Evolutionary conservation across 2,888 invertebrate species (phyloP).

Genomic region (Platycheirus albimanus): DNA sequence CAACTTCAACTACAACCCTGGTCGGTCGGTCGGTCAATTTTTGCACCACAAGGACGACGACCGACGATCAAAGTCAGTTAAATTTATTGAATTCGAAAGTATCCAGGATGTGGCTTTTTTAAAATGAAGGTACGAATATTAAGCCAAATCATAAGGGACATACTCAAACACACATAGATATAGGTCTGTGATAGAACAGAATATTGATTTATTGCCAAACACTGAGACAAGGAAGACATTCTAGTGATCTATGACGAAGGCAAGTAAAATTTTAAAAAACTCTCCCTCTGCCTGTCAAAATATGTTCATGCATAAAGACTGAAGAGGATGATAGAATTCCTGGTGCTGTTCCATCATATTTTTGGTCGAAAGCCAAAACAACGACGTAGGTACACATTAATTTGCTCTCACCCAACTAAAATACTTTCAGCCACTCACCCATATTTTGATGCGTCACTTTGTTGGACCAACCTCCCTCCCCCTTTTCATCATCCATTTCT

Average conservation of each 20-base stretch:
- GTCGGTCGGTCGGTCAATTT: constrained; percentile 32
- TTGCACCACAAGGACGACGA: neutral
- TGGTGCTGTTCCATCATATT: constrained; percentile 45
- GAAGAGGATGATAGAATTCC: constrained; percentile 11
- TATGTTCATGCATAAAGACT: constrained; percentile 38
- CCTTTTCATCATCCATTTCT: neutral
- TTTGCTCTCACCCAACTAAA: constrained; percentile 50
- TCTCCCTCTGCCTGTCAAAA: constrained; percentile 39
- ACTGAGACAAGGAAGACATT: constrained; percentile 48
- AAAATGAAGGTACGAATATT: neutral
- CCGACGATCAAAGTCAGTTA: constrained; percentile 31
- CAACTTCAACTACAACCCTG: neutral
- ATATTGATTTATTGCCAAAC: constrained; percentile 60
- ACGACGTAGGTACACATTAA: constrained; percentile 56
- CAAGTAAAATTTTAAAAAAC: constrained; percentile 1
- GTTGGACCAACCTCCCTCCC: neutral
- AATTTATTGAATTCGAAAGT: constrained; percentile 64
- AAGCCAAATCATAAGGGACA: neutral
- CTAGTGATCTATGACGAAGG: constrained; percentile 40
- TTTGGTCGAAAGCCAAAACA: constrained; percentile 61
- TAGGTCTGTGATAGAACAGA: neutral
- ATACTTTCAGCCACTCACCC: constrained; percentile 54
- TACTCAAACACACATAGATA: neutral
- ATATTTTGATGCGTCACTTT: constrained; percentile 40
- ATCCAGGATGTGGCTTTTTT: constrained; percentile 36